Evolutionary conservation across 2,113 vertebrate species (phyloP), one percentile per base, ranked within the genome.

Genomic region (Halcyon senegalensis): DNA sequence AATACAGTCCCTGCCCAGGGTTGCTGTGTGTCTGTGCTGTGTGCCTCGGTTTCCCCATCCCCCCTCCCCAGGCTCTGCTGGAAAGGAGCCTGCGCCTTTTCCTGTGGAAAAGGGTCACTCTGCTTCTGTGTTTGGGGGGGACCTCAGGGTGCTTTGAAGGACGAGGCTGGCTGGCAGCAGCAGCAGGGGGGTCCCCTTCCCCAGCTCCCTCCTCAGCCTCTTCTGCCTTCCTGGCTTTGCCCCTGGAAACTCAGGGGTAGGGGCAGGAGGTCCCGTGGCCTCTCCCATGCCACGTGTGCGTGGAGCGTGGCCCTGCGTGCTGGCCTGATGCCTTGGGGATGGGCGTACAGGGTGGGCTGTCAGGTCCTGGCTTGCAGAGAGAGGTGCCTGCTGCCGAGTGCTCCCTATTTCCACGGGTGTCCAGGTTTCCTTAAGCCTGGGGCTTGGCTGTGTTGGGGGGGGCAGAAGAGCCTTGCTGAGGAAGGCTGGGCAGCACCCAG

Each of bases 211-310:
- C 15, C 2, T 1, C 56, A 60, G 41, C 18, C 44, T 37, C 20
- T 89, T 10, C 62, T 62, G 37, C 74, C 13, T 79, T 76, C n/a
- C 48, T 35, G 37, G 25, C 48, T 82, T 72, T 78, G 41, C 13
- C 41, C 8, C 28, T 1, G 3, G 15, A 58, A 55, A 19, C 7
- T 21, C 5, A 0, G 23, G 24, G 44, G 16, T 5, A 17, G 35
- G 44, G 25, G 16, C 43, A 33, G 56, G 35, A 78, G 82, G 56
- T 41, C 16, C 39, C 4, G 1, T 1, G 3, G 48, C 31, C 37
- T 79, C 48, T 60, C 43, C 73, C 8, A 0, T 33, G 30, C 27
- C 7, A 1, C 7, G 41, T 0, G 4, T n/a, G 18, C 6, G 0
- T 20, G 9, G 50, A 74, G 35, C 53, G 15, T 5, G 5, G 3